Conservation (phyloP, 2,113 vertebrate genomes). For the Proteles cristata region DNA sequence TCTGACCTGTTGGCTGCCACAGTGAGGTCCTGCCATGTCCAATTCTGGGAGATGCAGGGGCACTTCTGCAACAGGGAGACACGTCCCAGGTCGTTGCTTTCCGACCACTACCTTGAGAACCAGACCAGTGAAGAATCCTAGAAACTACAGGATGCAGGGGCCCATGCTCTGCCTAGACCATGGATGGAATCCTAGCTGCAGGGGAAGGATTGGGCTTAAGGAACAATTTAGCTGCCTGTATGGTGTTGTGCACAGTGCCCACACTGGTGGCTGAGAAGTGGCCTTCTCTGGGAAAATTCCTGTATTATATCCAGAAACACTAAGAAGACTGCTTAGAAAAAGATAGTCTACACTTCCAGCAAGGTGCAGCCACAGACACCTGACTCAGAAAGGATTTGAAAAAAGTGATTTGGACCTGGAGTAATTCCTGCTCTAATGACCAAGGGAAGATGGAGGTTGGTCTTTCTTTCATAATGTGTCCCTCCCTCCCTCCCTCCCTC, state of each 20-base stretch:
- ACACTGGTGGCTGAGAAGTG: too few relatives aligned
- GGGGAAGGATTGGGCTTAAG: background rate
- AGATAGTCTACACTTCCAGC: background rate
- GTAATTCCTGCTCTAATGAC: background rate
- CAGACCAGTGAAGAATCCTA: background rate
- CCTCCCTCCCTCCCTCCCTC: background rate
- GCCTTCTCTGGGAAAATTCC: background rate
- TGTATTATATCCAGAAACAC: background rate
- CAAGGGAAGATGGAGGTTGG: background rate
- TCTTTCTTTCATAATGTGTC: background rate
- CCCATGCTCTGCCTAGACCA: background rate
- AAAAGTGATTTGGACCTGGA: background rate
- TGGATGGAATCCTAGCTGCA: background rate
- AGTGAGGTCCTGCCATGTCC: rapidly evolving
- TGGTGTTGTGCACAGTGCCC: background rate
- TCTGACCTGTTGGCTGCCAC: too few relatives aligned
- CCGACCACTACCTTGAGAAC: background rate
- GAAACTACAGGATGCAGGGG: background rate
- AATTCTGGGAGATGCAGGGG: rapidly evolving
- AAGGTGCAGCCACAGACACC: background rate
- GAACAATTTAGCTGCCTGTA: rapidly evolving
- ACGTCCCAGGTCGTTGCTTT: rapidly evolving
- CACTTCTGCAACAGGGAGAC: background rate
- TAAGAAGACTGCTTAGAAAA: background rate
- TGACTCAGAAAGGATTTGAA: background rate